Percentiles rank a stretch among this genome's conserved stretches.
phyloP scores from a whole-genome alignment of 2,888 invertebrate genomes.

The Azorinus chamasolen region DNA sequence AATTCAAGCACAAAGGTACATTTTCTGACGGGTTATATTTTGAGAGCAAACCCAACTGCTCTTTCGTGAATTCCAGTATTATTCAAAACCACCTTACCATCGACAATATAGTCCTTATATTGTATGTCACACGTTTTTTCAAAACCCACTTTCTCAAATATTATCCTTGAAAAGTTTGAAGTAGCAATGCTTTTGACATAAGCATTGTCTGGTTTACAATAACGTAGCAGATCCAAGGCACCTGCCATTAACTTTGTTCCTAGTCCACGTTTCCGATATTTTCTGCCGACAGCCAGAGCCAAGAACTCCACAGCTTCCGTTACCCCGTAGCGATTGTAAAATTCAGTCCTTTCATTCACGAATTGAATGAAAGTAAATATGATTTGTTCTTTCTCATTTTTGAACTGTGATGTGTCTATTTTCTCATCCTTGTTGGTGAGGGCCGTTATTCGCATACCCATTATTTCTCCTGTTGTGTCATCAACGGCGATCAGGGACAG shows the following conservation, averaged over 20 bases:
- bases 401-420: too few species aligned
- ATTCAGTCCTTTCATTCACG: neutral
- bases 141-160: conserved; percentile 39
- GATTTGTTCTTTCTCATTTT: too few species aligned
- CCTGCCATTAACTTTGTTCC: conserved; percentile 25
- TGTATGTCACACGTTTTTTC: conserved; percentile 15
- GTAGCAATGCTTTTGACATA: conserved; percentile 31
- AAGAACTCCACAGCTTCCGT: conserved; percentile 29
- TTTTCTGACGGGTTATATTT: too few species aligned
- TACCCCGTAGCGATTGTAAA: conserved; percentile 28
- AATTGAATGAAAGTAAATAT: too few species aligned
- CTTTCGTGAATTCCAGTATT: conserved; percentile 26
- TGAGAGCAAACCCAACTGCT: too few species aligned
- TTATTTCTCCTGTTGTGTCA: too few species aligned
- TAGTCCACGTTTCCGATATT: conserved; percentile 32
- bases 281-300: conserved; percentile 26
- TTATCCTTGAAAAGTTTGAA: conserved; percentile 32
- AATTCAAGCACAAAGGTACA: too few species aligned
- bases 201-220: conserved; percentile 8
- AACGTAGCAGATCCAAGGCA: conserved; percentile 11
- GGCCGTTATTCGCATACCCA: too few species aligned
- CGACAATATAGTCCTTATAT: conserved; percentile 30
- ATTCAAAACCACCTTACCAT: conserved; percentile 20
- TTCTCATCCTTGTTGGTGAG: too few species aligned
- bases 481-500: too few species aligned